These are phyloP conservation scores for Acinonyx jubatus DNA, from an alignment of 2,113 vertebrate genomes.

Conservation along the genomic window DNA sequence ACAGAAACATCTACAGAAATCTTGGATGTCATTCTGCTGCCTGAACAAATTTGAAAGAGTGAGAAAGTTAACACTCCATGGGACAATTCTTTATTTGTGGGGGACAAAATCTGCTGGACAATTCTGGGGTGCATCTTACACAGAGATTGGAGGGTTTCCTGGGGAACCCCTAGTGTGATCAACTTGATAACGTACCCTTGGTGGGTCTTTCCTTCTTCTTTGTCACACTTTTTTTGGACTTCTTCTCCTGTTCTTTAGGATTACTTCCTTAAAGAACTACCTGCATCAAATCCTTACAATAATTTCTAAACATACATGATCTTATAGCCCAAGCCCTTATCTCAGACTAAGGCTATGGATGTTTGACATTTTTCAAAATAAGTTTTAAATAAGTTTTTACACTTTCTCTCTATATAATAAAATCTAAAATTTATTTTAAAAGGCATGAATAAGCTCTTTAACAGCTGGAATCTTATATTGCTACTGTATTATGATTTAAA, in stretches of 20 bases:
- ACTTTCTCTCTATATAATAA: background rate
- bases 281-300: background rate
- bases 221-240: background rate
- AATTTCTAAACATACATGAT: background rate
- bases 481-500: background rate
- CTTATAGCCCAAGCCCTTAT: background rate
- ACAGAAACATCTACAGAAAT: background rate
- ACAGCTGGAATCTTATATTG: slow-evolving; percentile 2
- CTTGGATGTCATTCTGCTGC: background rate
- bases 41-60: background rate
- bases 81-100: background rate
- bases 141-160: too few species aligned
- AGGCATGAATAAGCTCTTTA: background rate
- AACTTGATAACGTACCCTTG: background rate
- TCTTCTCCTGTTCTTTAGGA: background rate
- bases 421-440: slow-evolving; percentile 20
- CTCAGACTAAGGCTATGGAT: background rate
- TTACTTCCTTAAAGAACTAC: background rate
- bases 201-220: background rate
- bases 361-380: background rate
- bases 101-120: background rate
- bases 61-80: background rate
- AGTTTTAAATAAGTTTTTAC: background rate
- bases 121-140: background rate
- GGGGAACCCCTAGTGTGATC: background rate